phyloP scores from a whole-genome alignment of 2,797 vertebrate species.

The Halcyon badia region DNA sequence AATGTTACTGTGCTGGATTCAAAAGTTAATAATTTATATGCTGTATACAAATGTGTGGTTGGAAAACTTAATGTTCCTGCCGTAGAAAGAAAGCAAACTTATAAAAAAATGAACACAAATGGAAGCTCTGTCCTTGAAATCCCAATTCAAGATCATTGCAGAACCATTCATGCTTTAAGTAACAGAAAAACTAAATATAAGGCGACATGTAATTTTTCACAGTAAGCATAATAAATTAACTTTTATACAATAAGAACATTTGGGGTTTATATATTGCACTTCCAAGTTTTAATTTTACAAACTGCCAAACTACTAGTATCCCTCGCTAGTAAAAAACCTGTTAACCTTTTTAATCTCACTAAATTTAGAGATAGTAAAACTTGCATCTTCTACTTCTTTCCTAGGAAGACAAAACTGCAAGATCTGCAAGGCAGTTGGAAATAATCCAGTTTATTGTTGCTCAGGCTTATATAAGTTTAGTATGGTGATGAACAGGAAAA shows the following conservation, averaged over 20 bases:
- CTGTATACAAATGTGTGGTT: not conserved
- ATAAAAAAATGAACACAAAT: conserved; percentile 55
- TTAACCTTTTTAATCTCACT: not conserved
- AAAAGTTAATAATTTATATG: conserved; percentile 54
- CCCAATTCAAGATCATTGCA: conserved; percentile 28
- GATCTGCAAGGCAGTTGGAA: not conserved
- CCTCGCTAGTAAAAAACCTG: not conserved
- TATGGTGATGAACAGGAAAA: not conserved
- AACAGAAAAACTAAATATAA: conserved; percentile 50
- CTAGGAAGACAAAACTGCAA: not conserved
- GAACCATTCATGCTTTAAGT: conserved; percentile 66
- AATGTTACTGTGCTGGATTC: not conserved
- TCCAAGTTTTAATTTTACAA: conserved; percentile 11
- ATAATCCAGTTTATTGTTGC: conserved; percentile 33
- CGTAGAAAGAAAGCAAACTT: conserved; percentile 30
- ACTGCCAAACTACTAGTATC: not conserved
- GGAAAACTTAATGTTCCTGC: conserved; percentile 23
- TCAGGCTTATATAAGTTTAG: not conserved
- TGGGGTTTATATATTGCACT: not conserved
- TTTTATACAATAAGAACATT: not conserved
- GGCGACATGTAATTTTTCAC: conserved; percentile 39
- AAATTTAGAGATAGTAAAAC: not conserved
- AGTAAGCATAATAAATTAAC: conserved; percentile 48
- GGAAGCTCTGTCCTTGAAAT: conserved; percentile 54
- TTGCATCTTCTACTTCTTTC: not conserved